Evolutionary conservation across 2,888 invertebrate species (phyloP).

Genomic region (Pomacea canaliculata): DNA sequence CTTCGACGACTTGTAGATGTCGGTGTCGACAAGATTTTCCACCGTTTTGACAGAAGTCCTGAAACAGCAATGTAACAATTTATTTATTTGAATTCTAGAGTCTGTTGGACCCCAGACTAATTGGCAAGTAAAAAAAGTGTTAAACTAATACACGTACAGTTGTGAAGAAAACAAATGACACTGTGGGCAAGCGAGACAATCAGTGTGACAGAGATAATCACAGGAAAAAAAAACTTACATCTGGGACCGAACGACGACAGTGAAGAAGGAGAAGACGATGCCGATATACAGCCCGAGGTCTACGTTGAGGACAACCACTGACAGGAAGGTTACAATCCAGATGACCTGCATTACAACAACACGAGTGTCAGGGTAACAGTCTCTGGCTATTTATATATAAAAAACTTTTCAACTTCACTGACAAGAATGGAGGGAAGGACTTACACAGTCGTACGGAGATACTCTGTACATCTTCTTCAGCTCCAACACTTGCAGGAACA

Average conservation of each 20-base stretch:
- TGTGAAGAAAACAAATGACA: no score
- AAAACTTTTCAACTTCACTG: no score
- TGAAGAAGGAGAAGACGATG: conserved; percentile 80
- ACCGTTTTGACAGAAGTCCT: conserved; percentile 49
- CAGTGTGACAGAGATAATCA: no score
- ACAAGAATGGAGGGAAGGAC: conserved; percentile 32
- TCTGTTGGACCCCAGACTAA: no score
- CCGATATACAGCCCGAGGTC: conserved; percentile 86
- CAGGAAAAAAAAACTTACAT: conserved; percentile 53
- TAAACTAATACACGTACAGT: no score
- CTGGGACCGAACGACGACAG: conserved; percentile 78
- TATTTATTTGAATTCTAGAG: no score
- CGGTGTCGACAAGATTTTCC: conserved; percentile 46
- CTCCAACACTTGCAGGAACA: conserved; percentile 65
- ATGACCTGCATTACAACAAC: conserved; percentile 46
- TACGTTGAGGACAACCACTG: conserved; percentile 84
- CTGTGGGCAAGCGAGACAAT: no score
- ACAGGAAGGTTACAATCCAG: conserved; percentile 85
- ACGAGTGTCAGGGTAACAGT: background rate
- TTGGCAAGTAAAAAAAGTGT: no score
- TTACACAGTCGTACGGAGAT: conserved; percentile 68
- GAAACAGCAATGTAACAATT: conserved; percentile 6
- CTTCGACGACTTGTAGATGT: conserved; percentile 35
- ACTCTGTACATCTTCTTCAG: conserved; percentile 59
- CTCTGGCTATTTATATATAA: no score